Evolutionary conservation across 2,888 invertebrate genomes (phyloP).

Genomic region (Aporophyla nigra): DNA sequence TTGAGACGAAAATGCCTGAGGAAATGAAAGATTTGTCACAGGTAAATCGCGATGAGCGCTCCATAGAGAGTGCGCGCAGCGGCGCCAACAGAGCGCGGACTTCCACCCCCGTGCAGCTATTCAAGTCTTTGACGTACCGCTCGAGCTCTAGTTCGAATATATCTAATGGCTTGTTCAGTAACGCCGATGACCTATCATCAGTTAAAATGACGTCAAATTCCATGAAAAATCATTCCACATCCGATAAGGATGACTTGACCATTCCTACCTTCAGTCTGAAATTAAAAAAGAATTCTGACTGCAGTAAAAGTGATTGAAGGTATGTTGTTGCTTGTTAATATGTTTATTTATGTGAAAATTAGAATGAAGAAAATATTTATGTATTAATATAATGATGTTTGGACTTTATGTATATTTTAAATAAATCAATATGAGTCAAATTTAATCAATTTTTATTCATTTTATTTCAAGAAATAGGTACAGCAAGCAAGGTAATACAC

Average conservation of each 20-base stretch:
- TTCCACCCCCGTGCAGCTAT: slow-evolving; percentile 91
- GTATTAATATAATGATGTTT: slow-evolving; percentile 56
- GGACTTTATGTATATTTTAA: slow-evolving; percentile 69
- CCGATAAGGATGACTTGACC: slow-evolving; percentile 88
- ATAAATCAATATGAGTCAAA: slow-evolving; percentile 71
- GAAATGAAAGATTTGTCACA: slow-evolving; percentile 78
- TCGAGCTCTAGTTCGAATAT: slow-evolving; percentile 88
- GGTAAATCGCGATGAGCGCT: slow-evolving; percentile 72
- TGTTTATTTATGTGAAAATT: slow-evolving; percentile 60
- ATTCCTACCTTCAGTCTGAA: slow-evolving; percentile 88
- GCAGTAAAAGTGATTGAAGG: slow-evolving; percentile 84
- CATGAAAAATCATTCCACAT: slow-evolving; percentile 85
- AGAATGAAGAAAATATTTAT: slow-evolving; percentile 50
- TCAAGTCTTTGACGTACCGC: slow-evolving; percentile 84
- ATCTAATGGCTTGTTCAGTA: slow-evolving; percentile 88
- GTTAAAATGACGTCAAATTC: slow-evolving; percentile 89
- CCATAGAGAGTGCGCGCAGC: slow-evolving; percentile 76
- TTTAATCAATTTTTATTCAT: slow-evolving; percentile 33
- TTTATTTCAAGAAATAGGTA: slow-evolving; percentile 31
- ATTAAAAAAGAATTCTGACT: slow-evolving; percentile 81
- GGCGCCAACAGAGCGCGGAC: slow-evolving; percentile 87
- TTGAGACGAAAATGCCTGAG: slow-evolving; percentile 87
- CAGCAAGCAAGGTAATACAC: slow-evolving; percentile 28
- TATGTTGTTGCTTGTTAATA: slow-evolving; percentile 59
- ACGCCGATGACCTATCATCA: slow-evolving; percentile 90